phyloP scores from a whole-genome alignment of 2,888 invertebrate species.

The Epirrita christyi region DNA sequence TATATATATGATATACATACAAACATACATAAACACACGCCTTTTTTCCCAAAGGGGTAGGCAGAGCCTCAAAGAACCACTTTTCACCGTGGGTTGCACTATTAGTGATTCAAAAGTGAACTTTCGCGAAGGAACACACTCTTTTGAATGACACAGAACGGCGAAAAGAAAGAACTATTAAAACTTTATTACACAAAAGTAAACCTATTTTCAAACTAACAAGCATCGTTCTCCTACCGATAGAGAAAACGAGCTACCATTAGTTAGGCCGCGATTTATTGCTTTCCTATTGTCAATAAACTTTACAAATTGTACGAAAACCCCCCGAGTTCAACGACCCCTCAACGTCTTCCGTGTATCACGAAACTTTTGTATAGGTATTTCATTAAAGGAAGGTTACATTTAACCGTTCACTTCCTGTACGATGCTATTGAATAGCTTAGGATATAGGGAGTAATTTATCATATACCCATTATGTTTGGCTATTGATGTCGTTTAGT shows the following conservation, averaged over 20 bases:
- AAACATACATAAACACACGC: too few species aligned
- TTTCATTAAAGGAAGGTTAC: constrained; percentile 11
- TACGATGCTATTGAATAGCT: constrained; percentile 2
- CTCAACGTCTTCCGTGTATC: constrained; percentile 5
- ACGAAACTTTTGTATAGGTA: constrained; percentile 9
- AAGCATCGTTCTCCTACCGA: constrained; percentile 4
- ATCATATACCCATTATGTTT: constrained; percentile 15
- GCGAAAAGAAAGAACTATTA: neutral
- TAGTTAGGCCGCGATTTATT: constrained; percentile 19
- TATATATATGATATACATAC: too few species aligned
- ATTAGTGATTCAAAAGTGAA: too few species aligned
- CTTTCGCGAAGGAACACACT: neutral
- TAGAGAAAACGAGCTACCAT: constrained; percentile 5
- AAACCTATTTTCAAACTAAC: constrained; percentile 14
- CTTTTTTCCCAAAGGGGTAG: too few species aligned
- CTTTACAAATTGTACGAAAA: constrained; percentile 11
- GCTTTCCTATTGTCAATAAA: constrained; percentile 19
- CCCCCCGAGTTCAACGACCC: constrained; percentile 17
- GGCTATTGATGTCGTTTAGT: constrained; percentile 11
- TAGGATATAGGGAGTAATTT: constrained; percentile 10
- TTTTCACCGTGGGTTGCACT: too few species aligned
- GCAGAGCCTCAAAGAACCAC: too few species aligned
- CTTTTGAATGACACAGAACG: neutral
- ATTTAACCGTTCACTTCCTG: constrained; percentile 12
- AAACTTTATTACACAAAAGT: neutral